Base-by-base conservation (phyloP, 2,888 invertebrate species). In the Tridacna gigas region DNA sequence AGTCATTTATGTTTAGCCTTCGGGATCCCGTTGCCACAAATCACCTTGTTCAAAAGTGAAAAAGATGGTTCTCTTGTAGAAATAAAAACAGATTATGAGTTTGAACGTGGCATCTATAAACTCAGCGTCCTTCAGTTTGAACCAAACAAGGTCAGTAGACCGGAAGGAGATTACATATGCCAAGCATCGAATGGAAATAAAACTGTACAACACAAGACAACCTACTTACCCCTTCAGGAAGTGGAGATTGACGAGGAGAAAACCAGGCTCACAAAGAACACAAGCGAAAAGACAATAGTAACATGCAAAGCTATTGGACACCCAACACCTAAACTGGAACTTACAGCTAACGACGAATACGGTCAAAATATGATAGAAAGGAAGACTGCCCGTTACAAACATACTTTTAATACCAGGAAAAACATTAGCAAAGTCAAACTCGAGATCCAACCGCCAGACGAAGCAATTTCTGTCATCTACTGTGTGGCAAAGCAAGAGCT, bases 161-260 rank as follows among this genome's bases (percentile, higher is more conserved):
- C 56, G 20, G 56, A 56, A 56, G 56, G 56, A 15, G 56, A 56
- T 20, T 56, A 20, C 11, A 56, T 56, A 15, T 56, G 56, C 56
- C 56, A 56, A 20, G 56, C 56, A 56, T 56, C 56, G 20, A 56
- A 56, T 56, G 56, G 56, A 20, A 20, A 56, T 20, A 3, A 20
- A 56, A 20, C 9, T 15, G 56, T 56, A 11, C 18, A 56, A 56
- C 3, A 56, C 20, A 20, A 20, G 15, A 20, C 20, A 20, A 56
- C 20, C 2, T 20, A 20, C 18, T 3, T 15, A 56, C 20, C 56
- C 2, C 20, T 56, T 56, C 15, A 15, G 56, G 20, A 20, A 3
- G 67, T 67, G 11, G 67, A 67, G 3, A 45, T 67, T 45, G 67
- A 67, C 11, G 67, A 67, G 45, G 37, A 67, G n/a, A 67, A 67